phyloP scores from a whole-genome alignment of 2,113 vertebrate genomes.

The Petrocephalus microphthalmus region DNA sequence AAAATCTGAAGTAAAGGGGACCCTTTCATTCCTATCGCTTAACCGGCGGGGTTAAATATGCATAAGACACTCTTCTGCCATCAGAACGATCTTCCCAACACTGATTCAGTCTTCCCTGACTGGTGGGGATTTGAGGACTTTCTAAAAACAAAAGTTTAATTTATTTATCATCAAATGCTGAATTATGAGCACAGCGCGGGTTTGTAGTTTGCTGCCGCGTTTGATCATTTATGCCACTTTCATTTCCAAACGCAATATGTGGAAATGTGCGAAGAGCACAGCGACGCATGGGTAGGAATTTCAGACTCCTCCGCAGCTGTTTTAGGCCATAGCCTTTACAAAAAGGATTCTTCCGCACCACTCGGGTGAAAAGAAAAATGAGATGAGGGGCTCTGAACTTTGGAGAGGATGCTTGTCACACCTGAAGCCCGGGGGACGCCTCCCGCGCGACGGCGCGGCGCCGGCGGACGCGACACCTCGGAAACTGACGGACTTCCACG shows the following conservation, averaged over 20 bases:
- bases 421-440: slow-evolving; percentile 40
- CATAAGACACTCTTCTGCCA: slow-evolving; percentile 32
- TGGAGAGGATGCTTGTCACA: slow-evolving; percentile 41
- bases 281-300: neutral
- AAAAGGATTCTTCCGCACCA: neutral
- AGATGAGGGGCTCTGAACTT: slow-evolving; percentile 47
- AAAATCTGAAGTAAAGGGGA: slow-evolving; percentile 38
- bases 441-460: slow-evolving; percentile 38
- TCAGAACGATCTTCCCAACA: slow-evolving; percentile 23
- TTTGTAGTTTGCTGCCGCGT: neutral
- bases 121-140: neutral
- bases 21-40: slow-evolving; percentile 37
- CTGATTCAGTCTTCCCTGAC: neutral
- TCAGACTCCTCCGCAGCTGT: slow-evolving; percentile 29
- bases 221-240: neutral
- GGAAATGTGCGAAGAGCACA: neutral
- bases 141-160: neutral
- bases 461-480: slow-evolving; percentile 46
- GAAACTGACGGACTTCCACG: slow-evolving; percentile 43
- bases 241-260: neutral
- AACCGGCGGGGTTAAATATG: slow-evolving; percentile 45
- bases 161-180: neutral
- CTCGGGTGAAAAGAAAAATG: slow-evolving; percentile 18
- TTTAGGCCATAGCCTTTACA: neutral
- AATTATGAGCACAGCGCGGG: neutral